Evolutionary conservation across 2,797 vertebrate species (phyloP).

Genomic region (Australoheros facetus): DNA sequence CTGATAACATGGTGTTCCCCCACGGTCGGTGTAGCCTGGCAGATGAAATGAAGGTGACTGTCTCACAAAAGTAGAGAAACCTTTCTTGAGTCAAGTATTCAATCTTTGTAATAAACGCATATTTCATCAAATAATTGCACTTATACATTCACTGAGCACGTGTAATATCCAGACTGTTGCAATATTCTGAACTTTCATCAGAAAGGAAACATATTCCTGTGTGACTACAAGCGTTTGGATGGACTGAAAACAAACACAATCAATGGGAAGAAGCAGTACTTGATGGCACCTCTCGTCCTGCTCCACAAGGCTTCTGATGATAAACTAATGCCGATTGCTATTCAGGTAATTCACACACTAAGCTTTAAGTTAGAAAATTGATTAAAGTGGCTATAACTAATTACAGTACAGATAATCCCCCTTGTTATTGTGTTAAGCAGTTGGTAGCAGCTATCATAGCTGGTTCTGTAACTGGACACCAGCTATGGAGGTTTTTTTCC

Average conservation of each 20-base stretch:
- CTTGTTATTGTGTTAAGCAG: background rate
- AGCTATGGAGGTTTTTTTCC: background rate
- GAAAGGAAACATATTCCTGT: slow-evolving; percentile 82
- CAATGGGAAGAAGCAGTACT: slow-evolving; percentile 66
- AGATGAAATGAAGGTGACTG: slow-evolving; percentile 63
- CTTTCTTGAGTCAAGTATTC: background rate
- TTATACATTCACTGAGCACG: background rate
- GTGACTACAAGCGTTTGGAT: slow-evolving; percentile 76
- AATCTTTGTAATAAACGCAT: background rate
- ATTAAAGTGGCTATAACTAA: background rate
- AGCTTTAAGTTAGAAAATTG: background rate
- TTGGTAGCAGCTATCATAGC: background rate
- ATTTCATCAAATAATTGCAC: background rate
- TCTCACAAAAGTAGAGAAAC: background rate
- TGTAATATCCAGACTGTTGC: background rate
- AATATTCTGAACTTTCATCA: slow-evolving; percentile 37
- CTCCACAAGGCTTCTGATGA: slow-evolving; percentile 63
- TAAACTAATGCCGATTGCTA: slow-evolving; percentile 77
- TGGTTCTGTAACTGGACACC: background rate
- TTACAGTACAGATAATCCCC: background rate
- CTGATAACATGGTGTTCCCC: slow-evolving; percentile 44
- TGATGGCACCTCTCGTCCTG: slow-evolving; percentile 75
- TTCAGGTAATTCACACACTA: slow-evolving; percentile 74
- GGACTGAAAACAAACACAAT: slow-evolving; percentile 63
- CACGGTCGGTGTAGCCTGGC: background rate